Evolutionary conservation across 2,797 vertebrate species (phyloP), one percentile per base, ranked within the genome.

Genomic region (Selene dorsalis): DNA sequence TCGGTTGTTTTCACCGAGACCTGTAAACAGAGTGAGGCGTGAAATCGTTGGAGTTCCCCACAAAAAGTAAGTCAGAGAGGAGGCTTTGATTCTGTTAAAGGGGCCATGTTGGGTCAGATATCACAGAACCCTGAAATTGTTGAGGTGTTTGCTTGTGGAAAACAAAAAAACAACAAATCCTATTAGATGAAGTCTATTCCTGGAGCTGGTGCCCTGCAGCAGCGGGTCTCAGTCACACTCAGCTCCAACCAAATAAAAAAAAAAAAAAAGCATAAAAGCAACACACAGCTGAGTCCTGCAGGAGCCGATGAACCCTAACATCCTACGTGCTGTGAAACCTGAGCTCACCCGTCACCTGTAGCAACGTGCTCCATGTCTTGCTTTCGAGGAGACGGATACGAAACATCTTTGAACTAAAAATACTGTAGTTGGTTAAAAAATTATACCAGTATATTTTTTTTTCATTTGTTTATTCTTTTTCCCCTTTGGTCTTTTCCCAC

Each of bases 111-210:
- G 47, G 43, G 24, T 16, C 11, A 45, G 52, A 52, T 50, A 45
- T 55, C 38, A 41, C 63, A 55, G 45, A 71, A 26, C 20, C n/a
- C n/a, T 47, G 8, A 75, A 11, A 69, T 52, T 43, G 6, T 10
- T 38, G 12, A n/a, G 20, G 35, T 22, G 22, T 48, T 57, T 62
- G 32, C 41, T 74, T 58, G 63, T 35, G 35, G 41, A 48, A 18
- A 48, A 35, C 53, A 73, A 18, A 48, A 73, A 57, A 35, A n/a
- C 61, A 75, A 58, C 68, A 53, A 7, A 55, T 55, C 18, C 12
- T 6, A 41, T 47, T 26, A 55, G 39, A 48, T 75, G 35, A 65
- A n/a, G 8, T 24, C 8, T 24, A 38, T 61, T 69, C 24, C 17
- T 26, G 57, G 26, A 68, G 20, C 20, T 39, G 43, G 5, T 62